Base-by-base conservation (phyloP, 2,797 vertebrate species). In the Lacerta viridis region DNA sequence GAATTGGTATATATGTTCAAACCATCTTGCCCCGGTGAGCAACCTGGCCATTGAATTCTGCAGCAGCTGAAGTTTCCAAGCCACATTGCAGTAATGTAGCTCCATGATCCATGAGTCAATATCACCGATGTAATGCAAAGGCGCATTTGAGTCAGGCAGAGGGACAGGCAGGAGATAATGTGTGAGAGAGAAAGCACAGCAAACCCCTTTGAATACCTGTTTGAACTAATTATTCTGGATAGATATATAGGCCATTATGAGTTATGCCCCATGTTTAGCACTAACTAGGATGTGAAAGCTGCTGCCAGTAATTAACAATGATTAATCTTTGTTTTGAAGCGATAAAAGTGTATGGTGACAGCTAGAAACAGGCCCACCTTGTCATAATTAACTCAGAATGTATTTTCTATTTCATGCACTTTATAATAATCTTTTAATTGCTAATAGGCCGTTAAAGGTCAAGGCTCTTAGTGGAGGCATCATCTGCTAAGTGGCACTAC, bases 261-360 rank as follows among this genome's bases (percentile, higher is more conserved):
- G 27, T 80, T 86, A 59, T 76, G 15, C 1, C 23, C 64, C 61
- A 77, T 36, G 46, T 90, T 87, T 78, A 88, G 17, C 78, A 85
- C n/a, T 86, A 82, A 59, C 13, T 55, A 79, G 29, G 20, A 83
- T 76, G 25, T 25, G 69, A 84, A 83, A 86, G 23, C 64, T 83
- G 23, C 61, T 87, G 17, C 39, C 59, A 87, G 64, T 13, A 76
- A 87, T 80, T 68, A 80, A 59, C 41, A 59, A 68, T 87, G 33
- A 86, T 69, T 83, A 55, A 84, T 87, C 27, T 33, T 74, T 80
- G 36, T 75, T 76, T 59, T 36, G 76, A 84, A 20, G 41, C 55
- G 64, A 76, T 86, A 43, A 72, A 59, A 17, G 39, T 18, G 46
- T n/a, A 69, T 69, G 41, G 43, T 69, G 13, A 46, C 46, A 83